Percentiles rank a stretch among this genome's conserved stretches.
Conservation (phyloP, 2,113 vertebrate species). For the Menidia beryllina region DNA sequence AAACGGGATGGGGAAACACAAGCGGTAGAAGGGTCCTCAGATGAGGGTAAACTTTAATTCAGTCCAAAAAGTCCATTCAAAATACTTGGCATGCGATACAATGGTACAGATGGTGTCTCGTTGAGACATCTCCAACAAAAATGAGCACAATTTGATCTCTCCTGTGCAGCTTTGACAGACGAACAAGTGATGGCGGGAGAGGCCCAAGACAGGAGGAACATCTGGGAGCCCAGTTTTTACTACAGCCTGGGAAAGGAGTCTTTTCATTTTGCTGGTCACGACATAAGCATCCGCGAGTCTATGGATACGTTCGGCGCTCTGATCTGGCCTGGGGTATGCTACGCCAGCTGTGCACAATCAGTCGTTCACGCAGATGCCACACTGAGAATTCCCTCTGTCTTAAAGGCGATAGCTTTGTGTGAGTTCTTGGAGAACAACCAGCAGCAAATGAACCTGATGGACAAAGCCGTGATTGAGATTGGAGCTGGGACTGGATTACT, state of each 20-base stretch:
- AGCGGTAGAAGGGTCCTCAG: not conserved
- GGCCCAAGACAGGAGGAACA: conserved; percentile 49
- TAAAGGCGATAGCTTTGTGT: conserved; percentile 89
- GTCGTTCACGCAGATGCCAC: not conserved
- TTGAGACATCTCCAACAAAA: too few relatives aligned
- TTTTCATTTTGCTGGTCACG: conserved; percentile 74
- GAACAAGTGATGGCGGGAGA: conserved; percentile 51
- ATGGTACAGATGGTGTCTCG: too few relatives aligned
- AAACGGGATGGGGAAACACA: conserved; percentile 1
- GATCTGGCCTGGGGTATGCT: conserved; percentile 79
- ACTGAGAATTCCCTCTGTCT: conserved; percentile 26
- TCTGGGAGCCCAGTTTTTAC: conserved; percentile 70
- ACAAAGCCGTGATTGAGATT: conserved; percentile 91
- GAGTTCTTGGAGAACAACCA: conserved; percentile 91
- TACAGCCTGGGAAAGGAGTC: conserved; percentile 64
- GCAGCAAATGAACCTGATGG: conserved; percentile 86
- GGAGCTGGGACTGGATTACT: conserved; percentile 93
- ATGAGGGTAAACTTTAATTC: conserved; percentile 37
- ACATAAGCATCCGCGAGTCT: conserved; percentile 79
- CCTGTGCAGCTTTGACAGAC: conserved; percentile 25
- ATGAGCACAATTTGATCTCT: not conserved
- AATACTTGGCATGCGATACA: not conserved
- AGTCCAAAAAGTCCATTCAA: not conserved
- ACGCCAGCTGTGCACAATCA: not conserved
- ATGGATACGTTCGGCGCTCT: conserved; percentile 78